Base-by-base conservation (phyloP, 2,797 vertebrate species). In the Botia almorhae region DNA sequence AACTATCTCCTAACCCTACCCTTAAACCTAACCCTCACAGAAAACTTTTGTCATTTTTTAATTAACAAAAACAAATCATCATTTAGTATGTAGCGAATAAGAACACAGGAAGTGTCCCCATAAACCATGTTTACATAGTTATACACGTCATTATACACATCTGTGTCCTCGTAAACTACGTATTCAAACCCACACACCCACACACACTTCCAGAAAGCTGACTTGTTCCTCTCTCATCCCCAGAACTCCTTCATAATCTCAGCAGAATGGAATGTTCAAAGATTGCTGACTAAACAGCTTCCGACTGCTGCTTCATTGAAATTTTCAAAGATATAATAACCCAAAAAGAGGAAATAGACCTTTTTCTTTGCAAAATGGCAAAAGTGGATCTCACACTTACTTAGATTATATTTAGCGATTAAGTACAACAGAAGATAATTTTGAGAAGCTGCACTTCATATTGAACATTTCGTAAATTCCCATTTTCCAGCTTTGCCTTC, bases 261-360 rank as follows among this genome's bases (percentile, higher is more conserved):
- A 74, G 55, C 6, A 14, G 69, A 58, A 84, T 23, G 23, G 13
- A 78, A 78, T 63, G 53, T 12, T 53, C 4, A 29, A 29, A 46
- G 51, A 70, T 48, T 72, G 80, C 80, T 84, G 76, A 84, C 67
- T 64, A 29, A 55, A 75, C 71, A 78, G 39, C 19, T 46, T 74
- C 46, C 36, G 19, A 50, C 46, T 56, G 64, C 79, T 79, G 53
- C 2, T 63, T 75, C 21, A 48, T 67, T 60, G 21, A 39, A 29
- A 50, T 50, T 71, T 69, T 56, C 11, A 67, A 12, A 74, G 8
- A 65, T 69, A 46, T 67, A 12, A 43, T 74, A 68, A 53, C 48
- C 11, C 26, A 53, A 8, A 33, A 53, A 53, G 14, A 53, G 16
- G 51, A 53, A 53, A 53, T 16, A 16, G 51, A n/a, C 51, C 6